A percentile compares a stretch with the other conserved stretches of the same genome.
Conservation (phyloP, 2,888 invertebrate genomes). For the Volucella inanis region DNA sequence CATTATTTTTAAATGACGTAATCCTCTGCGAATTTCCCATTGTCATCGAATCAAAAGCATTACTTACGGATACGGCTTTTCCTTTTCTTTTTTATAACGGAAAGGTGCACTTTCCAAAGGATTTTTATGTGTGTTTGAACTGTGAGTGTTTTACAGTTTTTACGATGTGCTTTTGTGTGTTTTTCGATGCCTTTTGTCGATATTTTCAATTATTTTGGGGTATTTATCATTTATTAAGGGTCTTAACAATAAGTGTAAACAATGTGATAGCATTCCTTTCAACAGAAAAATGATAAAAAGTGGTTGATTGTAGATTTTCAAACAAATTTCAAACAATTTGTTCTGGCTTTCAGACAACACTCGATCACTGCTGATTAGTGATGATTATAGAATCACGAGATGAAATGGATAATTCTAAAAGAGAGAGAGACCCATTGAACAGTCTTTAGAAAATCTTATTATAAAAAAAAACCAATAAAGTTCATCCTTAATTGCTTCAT, state of each 20-base stretch:
- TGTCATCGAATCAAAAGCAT: conserved; percentile 23
- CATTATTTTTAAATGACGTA: conserved; percentile 44
- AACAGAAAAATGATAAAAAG: conserved; percentile 23
- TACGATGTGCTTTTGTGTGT: background rate
- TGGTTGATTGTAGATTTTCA: conserved; percentile 11
- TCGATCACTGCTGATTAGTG: conserved; percentile 49
- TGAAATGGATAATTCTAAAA: conserved; percentile 4
- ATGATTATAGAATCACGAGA: conserved; percentile 10
- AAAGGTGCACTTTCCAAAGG: conserved; percentile 31
- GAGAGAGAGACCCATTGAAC: no score
- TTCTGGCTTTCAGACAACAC: conserved; percentile 34
- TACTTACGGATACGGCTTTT: background rate
- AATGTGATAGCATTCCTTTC: conserved; percentile 2
- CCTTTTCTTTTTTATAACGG: conserved; percentile 6
- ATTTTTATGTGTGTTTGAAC: conserved; percentile 16
- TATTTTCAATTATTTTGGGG: conserved; percentile 44
- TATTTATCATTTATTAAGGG: conserved; percentile 46
- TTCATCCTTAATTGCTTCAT: conserved; percentile 39
- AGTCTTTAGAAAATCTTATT: background rate
- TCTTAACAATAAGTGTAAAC: conserved; percentile 22
- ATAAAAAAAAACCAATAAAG: conserved; percentile 9
- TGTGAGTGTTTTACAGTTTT: conserved; percentile 21
- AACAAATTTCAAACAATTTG: conserved; percentile 55
- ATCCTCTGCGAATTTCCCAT: conserved; percentile 36
- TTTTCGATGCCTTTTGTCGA: conserved; percentile 14